Evolutionary conservation across 2,888 invertebrate genomes (phyloP).

Genomic region (Augochlorella aurata): DNA sequence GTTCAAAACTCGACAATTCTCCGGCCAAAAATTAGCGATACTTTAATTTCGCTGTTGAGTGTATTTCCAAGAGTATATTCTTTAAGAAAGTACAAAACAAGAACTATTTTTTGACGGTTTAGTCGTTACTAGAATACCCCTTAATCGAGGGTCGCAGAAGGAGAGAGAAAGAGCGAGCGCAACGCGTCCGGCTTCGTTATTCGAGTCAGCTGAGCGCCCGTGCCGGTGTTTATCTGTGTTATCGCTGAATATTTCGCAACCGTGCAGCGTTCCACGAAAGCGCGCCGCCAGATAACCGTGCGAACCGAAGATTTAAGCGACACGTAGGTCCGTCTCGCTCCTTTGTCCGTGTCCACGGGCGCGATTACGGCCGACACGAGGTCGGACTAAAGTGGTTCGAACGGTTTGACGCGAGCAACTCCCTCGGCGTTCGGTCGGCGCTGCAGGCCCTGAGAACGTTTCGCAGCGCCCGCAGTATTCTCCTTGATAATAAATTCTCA

Average conservation of each 20-base stretch:
- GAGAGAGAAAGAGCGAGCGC: too few relatives aligned
- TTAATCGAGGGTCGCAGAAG: not conserved
- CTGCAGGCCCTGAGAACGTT: not conserved
- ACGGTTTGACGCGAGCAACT: conserved; percentile 4
- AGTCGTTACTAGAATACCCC: too few relatives aligned
- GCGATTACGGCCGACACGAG: not conserved
- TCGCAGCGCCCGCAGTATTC: conserved; percentile 23
- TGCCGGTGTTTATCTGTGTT: conserved; percentile 20
- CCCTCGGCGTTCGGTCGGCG: not conserved
- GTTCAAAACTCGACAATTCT: too few relatives aligned
- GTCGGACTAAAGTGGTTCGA: conserved; percentile 8
- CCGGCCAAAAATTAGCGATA: too few relatives aligned
- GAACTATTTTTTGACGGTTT: too few relatives aligned
- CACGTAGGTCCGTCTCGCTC: not conserved
- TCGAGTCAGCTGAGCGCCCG: not conserved
- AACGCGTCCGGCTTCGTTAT: not conserved
- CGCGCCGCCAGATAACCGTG: conserved; percentile 40
- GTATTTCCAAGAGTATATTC: too few relatives aligned
- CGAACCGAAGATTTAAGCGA: conserved; percentile 40
- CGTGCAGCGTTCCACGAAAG: conserved; percentile 37
- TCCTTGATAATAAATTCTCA: conserved; percentile 60
- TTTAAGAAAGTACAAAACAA: too few relatives aligned
- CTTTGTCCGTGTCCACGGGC: not conserved
- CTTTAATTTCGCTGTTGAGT: too few relatives aligned
- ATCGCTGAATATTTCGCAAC: conserved; percentile 45